Conservation (phyloP, 2,888 invertebrate genomes). For the Drosophila pullipes region DNA sequence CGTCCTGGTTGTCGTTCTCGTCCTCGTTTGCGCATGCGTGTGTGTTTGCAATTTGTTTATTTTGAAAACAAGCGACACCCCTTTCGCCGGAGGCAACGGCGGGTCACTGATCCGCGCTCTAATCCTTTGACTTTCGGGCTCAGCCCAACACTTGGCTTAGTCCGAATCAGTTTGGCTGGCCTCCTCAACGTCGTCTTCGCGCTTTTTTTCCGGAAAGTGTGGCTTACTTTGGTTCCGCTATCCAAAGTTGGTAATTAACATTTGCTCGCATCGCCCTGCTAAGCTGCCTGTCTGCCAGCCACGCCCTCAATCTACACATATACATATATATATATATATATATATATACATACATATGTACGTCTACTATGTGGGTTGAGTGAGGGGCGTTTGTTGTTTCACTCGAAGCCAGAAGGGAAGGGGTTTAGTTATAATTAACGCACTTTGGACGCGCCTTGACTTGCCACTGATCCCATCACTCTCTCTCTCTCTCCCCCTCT, state of each 20-base stretch:
- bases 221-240: slow-evolving; percentile 78
- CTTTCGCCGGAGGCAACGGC: slow-evolving; percentile 53
- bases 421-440: slow-evolving; percentile 74
- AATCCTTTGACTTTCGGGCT: slow-evolving; percentile 76
- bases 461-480: slow-evolving; percentile 13
- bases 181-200: slow-evolving; percentile 1
- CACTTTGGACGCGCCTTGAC: slow-evolving; percentile 70
- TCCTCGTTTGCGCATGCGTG: slow-evolving; percentile 28
- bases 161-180: slow-evolving; percentile 25
- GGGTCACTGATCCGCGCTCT: slow-evolving; percentile 53
- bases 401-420: slow-evolving; percentile 50
- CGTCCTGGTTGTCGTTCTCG: not conserved
- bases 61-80: slow-evolving; percentile 81
- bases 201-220: slow-evolving; percentile 77
- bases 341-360: not conserved
- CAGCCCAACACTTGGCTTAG: slow-evolving; percentile 46
- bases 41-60: slow-evolving; percentile 77
- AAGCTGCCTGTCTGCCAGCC: slow-evolving; percentile 36
- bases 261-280: slow-evolving; percentile 56
- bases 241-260: slow-evolving; percentile 76
- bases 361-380: not conserved
- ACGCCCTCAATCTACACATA: slow-evolving; percentile 26
- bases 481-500: not conserved
- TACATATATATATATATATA: not conserved
- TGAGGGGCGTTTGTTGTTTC: slow-evolving; percentile 54